Percentiles rank a stretch among this genome's conserved stretches.
Evolutionary conservation across 2,888 invertebrate genomes (phyloP).

Genomic region (Eristalis pertinax): DNA sequence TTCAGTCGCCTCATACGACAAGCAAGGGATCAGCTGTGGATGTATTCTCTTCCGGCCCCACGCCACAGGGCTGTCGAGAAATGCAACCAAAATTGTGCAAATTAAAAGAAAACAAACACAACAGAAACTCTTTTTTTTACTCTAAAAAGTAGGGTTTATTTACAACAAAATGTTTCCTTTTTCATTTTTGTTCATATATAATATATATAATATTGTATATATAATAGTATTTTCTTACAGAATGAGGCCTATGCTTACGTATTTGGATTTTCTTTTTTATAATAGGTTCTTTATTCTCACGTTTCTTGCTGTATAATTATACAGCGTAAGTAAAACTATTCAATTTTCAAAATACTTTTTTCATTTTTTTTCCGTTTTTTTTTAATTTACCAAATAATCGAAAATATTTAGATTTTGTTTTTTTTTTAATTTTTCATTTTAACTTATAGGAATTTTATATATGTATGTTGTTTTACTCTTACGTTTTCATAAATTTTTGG

Average conservation of each 20-base stretch:
- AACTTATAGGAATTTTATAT: neutral
- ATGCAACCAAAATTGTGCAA: neutral
- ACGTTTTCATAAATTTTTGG: constrained; percentile 64
- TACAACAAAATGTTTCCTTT: constrained; percentile 79
- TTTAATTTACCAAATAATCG: constrained; percentile 54
- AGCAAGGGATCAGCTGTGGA: constrained; percentile 74
- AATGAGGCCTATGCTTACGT: constrained; percentile 82
- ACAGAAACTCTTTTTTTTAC: constrained; percentile 75
- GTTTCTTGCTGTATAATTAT: constrained; percentile 39
- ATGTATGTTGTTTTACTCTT: constrained; percentile 9
- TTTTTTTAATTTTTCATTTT: constrained; percentile 37
- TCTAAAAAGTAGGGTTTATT: constrained; percentile 81
- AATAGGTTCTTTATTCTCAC: constrained; percentile 54
- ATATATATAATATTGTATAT: constrained; percentile 74
- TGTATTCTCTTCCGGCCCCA: constrained; percentile 75
- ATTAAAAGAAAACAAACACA: constrained; percentile 34
- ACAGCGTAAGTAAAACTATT: constrained; percentile 64
- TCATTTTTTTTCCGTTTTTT: constrained; percentile 22
- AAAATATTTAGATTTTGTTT: constrained; percentile 63
- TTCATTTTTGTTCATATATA: constrained; percentile 73
- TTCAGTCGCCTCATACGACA: constrained; percentile 76
- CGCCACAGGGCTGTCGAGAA: constrained; percentile 73
- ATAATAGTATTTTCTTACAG: constrained; percentile 79
- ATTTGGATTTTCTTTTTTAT: constrained; percentile 78
- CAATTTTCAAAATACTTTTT: constrained; percentile 55